Evolutionary conservation across 2,888 invertebrate species (phyloP).

Genomic region (Drosophila longiperda): DNA sequence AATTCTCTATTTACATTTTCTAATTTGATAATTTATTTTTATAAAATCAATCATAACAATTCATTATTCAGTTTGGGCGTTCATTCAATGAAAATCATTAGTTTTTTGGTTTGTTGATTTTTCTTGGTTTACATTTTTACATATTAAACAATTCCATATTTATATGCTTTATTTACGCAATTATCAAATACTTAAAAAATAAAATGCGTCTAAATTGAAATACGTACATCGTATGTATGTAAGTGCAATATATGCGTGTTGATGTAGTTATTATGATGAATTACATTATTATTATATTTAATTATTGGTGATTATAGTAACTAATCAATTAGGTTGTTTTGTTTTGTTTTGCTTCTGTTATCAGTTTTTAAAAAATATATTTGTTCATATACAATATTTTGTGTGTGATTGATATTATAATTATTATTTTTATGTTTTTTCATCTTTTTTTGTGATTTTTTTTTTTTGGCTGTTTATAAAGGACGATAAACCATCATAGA

Average conservation of each 20-base stretch:
- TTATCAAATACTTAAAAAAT: conserved; percentile 76
- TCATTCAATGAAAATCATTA: conserved; percentile 59
- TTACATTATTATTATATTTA: conserved; percentile 33
- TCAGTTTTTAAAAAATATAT: conserved; percentile 65
- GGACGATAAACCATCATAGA: conserved; percentile 76
- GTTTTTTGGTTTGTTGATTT: conserved; percentile 23
- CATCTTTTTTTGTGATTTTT: conserved; percentile 21
- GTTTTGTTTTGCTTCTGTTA: conserved; percentile 13
- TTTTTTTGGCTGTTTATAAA: conserved; percentile 45
- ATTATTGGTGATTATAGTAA: conserved; percentile 55
- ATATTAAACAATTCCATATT: conserved; percentile 64
- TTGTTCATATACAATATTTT: conserved; percentile 47
- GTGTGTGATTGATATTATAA: conserved; percentile 16
- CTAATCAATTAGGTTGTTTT: conserved; percentile 55
- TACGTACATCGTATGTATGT: conserved; percentile 39
- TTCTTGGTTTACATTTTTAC: conserved; percentile 37
- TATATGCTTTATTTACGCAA: conserved; percentile 49
- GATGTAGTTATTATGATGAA: conserved; percentile 33
- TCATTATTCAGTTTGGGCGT: conserved; percentile 47
- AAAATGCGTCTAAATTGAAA: conserved; percentile 77
- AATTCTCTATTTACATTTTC: conserved; percentile 1
- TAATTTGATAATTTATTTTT: conserved; percentile 60
- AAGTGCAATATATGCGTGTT: conserved; percentile 36
- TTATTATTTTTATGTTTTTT: conserved; percentile 18
- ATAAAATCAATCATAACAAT: conserved; percentile 78